Percentiles rank a stretch among this genome's conserved stretches.
Conservation (phyloP, 1,140 invertebrate species). For the Polypedilum vanderplanki region DNA sequence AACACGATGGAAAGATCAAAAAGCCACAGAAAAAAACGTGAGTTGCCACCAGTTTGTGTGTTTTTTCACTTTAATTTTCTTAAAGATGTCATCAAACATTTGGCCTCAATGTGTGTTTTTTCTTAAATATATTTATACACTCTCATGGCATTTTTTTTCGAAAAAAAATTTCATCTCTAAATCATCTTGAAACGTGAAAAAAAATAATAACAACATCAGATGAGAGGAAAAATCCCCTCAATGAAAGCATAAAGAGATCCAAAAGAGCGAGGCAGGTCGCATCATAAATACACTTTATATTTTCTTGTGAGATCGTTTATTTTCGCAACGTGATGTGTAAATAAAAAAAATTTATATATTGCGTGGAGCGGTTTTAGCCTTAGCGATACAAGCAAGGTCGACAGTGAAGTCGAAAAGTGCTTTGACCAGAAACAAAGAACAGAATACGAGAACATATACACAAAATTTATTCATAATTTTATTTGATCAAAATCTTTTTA, state of each 20-base stretch:
- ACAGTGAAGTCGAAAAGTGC: neutral
- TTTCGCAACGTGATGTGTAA: constrained; percentile 3
- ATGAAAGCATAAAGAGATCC: neutral
- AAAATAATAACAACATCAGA: neutral
- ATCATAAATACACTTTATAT: constrained; percentile 8
- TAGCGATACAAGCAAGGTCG: neutral
- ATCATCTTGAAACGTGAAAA: neutral
- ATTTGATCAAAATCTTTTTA: constrained; percentile 15
- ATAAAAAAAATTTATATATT: neutral
- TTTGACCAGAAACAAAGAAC: neutral
- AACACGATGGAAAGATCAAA: too few species aligned
- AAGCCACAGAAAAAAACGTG: too few species aligned
- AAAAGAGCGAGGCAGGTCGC: neutral
- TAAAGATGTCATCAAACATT: constrained; percentile 18
- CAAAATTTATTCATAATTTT: constrained; percentile 11
- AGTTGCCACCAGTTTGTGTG: too few species aligned
- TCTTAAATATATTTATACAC: neutral
- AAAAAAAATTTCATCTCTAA: neutral
- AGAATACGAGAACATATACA: neutral
- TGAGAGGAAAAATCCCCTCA: neutral
- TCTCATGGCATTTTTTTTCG: neutral
- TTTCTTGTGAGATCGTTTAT: constrained; percentile 11
- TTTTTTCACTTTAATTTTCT: neutral
- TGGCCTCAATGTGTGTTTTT: neutral
- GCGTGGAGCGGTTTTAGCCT: neutral